Evolutionary conservation across 2,888 invertebrate genomes (phyloP), one percentile per base, ranked within the genome.

Genomic region (Rosalia funebris): DNA sequence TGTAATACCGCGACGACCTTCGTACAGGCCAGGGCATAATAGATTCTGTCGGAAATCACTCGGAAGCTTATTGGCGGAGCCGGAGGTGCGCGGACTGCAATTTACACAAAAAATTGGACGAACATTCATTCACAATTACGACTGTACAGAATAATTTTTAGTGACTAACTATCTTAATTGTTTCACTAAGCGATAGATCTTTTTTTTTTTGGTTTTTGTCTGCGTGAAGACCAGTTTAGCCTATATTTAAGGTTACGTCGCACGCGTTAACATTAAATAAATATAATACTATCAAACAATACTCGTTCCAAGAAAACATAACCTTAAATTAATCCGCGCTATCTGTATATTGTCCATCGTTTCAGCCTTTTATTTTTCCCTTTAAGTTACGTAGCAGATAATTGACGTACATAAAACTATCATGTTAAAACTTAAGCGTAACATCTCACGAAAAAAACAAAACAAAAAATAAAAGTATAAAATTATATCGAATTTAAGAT

Each of bases 91-190:
- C n/a, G n/a, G n/a, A 3, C 7, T 19, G 9, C 7, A n/a, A 16
- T 41, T 48, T 36, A 19, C 25, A 41, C 10, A 7, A 20, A 65
- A 66, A 57, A 59, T 59, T 48, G n/a, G n/a, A n/a, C n/a, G n/a
- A 65, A 64, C 66, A 69, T 65, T 60, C 68, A 71, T 62, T 59
- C 67, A 65, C 61, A 60, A 48, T 60, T 67, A 63, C 65, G 62
- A 57, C 69, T 71, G 71, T 69, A 71, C 71, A 71, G 54, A 54
- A 63, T 69, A 64, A 48, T 36, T 48, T n/a, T 47, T 50, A 12
- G 37, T 39, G 48, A 19, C 48, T 50, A 50, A 50, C 54, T 68
- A 62, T 48, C 48, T 36, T 42, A 64, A 57, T 44, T 57, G 59
- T 61, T 60, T 64, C 60, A 48, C 65, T 62, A 67, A 60, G 63